Evolutionary conservation across 2,888 invertebrate genomes (phyloP).

Genomic region (Stenchaetothrips biformis): DNA sequence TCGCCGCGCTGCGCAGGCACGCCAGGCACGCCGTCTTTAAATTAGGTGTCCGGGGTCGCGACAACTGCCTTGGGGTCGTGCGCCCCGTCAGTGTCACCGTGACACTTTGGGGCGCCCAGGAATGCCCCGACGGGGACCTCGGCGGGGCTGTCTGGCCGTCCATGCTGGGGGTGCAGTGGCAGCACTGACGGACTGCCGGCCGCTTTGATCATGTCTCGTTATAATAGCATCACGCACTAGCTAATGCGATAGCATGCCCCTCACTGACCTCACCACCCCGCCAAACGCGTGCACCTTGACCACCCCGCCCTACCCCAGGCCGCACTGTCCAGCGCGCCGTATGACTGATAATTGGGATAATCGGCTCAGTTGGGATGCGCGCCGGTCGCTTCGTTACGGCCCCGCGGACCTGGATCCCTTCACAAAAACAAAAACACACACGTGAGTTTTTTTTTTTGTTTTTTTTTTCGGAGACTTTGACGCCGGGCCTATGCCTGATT

Average conservation of each 20-base stretch:
- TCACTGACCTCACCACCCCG: not conserved
- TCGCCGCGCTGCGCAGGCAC: not conserved
- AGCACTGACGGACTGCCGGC: not conserved
- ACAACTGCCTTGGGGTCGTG: not conserved
- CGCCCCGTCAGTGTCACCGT: not conserved
- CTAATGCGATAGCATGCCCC: not conserved
- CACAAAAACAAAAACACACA: not conserved
- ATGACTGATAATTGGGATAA: not conserved
- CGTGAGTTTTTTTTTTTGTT: too few species aligned
- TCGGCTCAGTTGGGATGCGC: not conserved
- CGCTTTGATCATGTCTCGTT: constrained; percentile 6
- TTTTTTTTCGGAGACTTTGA: too few species aligned
- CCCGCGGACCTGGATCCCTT: not conserved
- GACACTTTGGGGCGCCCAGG: not conserved
- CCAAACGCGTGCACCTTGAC: too few species aligned
- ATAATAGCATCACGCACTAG: not conserved
- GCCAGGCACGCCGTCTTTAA: not conserved
- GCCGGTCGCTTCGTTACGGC: not conserved
- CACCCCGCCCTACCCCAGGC: not conserved
- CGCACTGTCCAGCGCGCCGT: not conserved
- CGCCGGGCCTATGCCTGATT: too few species aligned
- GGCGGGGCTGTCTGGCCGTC: not conserved
- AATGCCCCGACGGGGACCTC: not conserved
- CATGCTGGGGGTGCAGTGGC: not conserved
- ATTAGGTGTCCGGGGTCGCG: not conserved